Evolutionary conservation across 1,140 invertebrate species (phyloP), one percentile per base, ranked within the genome.

Genomic region (Lepidurus arcticus): DNA sequence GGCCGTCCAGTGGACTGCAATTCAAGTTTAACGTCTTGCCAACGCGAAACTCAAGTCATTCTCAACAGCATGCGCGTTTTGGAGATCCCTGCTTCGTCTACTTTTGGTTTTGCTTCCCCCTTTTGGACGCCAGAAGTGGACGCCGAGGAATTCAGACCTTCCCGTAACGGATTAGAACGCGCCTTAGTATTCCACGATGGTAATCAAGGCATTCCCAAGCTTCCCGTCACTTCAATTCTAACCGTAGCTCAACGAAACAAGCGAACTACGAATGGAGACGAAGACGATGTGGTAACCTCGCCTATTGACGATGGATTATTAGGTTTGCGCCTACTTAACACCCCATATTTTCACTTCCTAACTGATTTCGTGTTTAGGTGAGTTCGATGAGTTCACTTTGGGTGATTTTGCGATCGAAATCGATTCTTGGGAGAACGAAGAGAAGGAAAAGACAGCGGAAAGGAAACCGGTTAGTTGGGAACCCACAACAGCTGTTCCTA

Each of bases 1-100:
- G 84, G 84, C 78, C n/a, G 81, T 4, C 75, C 77, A 42, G 85
- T 87, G 8, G 80, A 85, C 81, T 87, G 86, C 78, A 80, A 80
- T 65, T 80, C 76, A 16, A 84, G 84, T 7, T 81, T 85, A 24
- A 84, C 81, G 7, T 82, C 83, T 78, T 85, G 85, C 79, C 83
- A 85, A 80, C 81, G 75, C 77, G 83, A 85, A 79, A 45, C 75
- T 24, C 78, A 78, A 9, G 45, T 44, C 26, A n/a, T 78, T 43
- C 16, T 78, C 44, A 78, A 78, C 53, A 65, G 13, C 21, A 16
- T 65, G 8, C 53, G 13, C 7, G 21, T 7, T 16, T 21, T 65
- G 9, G 53, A 65, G 21, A 21, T 65, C 1, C 53, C 53, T 65
- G 21, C 53, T 9, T 65, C 21, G 5, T 65, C 9, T 65, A n/a